Evolutionary conservation across 2,113 vertebrate genomes (phyloP), one percentile per base, ranked within the genome.

Genomic region (Anguilla rostrata): DNA sequence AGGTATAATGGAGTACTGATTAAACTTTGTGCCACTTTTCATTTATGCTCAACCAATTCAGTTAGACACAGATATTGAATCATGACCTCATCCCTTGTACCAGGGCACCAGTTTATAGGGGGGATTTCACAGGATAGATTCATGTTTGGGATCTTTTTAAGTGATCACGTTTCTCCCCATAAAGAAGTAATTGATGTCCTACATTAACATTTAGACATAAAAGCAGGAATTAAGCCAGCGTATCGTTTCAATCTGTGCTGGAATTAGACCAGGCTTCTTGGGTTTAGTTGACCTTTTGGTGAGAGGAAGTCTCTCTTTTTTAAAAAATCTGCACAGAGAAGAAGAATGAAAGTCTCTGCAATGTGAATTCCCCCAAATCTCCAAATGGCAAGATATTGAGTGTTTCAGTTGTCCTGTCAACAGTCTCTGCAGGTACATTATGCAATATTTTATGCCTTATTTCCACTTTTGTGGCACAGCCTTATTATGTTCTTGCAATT

Each of bases 221-320:
- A 84, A 85, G 84, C n/a, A 82, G 46, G 80, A 83, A 83, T 82
- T 75, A 85, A 82, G 71, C 26, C 5, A 41, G 84, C 46, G 82
- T 83, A 83, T 88, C 60, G 83, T 85, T 88, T 81, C 43, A 78
- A 49, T 78, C 78, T 87, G 41, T 34, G 78, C 40, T 87, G 87
- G 83, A 87, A 85, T 85, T 46, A 39, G 43, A 78, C 87, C 83
- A 87, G 78, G 14, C 57, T 75, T 84, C 29, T 43, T 79, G 6
- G 60, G 83, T 84, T 81, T 84, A 20, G 53, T 9, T 53, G 41
- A 81, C 56, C 83, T 81, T 87, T 79, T 81, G 63, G 53, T 46
- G 29, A 84, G 34, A 53, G 63, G 11, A 46, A 53, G 57, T 49
- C 41, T 26, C 39, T 79, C 66, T 83, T 5, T 39, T 20, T n/a